A percentile compares a stretch with the other conserved stretches of the same genome.
Conservation (phyloP, 1,140 invertebrate species). For the Sycophaga agraensis region DNA sequence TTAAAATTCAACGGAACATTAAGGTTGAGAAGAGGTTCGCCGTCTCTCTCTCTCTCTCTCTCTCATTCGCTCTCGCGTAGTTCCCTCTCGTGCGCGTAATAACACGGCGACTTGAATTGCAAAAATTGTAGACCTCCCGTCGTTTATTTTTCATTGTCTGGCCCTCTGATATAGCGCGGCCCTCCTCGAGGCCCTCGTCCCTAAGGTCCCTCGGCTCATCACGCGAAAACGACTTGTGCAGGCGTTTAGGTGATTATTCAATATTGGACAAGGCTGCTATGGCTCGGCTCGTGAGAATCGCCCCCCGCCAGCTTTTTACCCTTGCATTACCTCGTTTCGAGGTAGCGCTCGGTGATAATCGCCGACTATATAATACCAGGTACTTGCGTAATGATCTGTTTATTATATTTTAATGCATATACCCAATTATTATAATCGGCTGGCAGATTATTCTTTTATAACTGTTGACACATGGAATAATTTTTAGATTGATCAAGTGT, state of each 20-base stretch:
- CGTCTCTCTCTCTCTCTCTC: neutral
- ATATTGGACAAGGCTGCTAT: no score
- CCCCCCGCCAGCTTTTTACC: no score
- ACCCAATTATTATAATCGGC: no score
- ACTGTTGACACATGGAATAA: no score
- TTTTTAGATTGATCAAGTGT: no score
- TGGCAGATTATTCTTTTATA: no score
- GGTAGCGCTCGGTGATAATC: no score
- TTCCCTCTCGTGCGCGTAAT: slow-evolving; percentile 24
- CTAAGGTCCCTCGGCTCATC: neutral
- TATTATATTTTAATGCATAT: no score
- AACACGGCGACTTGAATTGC: slow-evolving; percentile 25
- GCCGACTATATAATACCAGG: no score
- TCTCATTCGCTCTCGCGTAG: neutral
- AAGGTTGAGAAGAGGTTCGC: neutral
- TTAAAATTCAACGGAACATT: slow-evolving; percentile 24
- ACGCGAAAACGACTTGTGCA: neutral
- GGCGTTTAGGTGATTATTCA: neutral
- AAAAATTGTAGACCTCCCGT: slow-evolving; percentile 28
- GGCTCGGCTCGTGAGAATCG: no score
- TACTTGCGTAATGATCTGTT: no score
- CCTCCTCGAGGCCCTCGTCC: neutral
- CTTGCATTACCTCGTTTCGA: no score
- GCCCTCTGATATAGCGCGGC: slow-evolving; percentile 9
- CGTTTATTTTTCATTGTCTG: slow-evolving; percentile 23